Conservation (phyloP, 2,888 invertebrate species). For the Drosophila eohydei region DNA sequence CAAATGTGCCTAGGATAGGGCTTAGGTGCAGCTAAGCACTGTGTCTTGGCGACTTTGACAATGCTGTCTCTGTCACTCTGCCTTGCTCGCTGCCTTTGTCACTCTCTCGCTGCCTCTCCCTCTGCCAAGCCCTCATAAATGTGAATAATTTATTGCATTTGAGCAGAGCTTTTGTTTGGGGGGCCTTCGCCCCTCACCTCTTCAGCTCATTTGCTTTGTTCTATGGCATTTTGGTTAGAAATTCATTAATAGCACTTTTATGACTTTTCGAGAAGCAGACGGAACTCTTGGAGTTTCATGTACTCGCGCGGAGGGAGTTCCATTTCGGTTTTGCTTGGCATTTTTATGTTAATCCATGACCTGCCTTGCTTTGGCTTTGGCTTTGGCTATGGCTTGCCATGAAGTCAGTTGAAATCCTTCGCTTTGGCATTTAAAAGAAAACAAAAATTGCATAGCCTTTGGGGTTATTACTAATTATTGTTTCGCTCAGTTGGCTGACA, state of each 20-base stretch:
- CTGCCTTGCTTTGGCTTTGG: constrained; percentile 24
- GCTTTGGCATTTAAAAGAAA: constrained; percentile 20
- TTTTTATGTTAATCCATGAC: constrained; percentile 76
- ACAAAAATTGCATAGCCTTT: constrained; percentile 50
- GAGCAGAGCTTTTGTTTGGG: constrained; percentile 57
- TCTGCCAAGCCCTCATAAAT: constrained; percentile 54
- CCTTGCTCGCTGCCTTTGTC: constrained; percentile 12
- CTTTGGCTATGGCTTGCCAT: constrained; percentile 10
- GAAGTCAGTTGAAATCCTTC: not conserved
- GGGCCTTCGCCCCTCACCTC: not conserved
- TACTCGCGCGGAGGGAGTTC: not conserved
- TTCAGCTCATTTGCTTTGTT: constrained; percentile 5
- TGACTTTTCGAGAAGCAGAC: constrained; percentile 64
- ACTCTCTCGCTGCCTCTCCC: not conserved
- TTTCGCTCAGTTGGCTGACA: constrained; percentile 77
- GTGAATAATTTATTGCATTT: constrained; percentile 81
- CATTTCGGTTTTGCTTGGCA: constrained; percentile 58
- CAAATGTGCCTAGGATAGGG: not conserved
- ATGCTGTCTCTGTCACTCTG: constrained; percentile 27
- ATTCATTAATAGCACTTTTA: constrained; percentile 80
- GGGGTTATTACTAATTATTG: constrained; percentile 79
- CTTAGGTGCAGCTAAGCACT: not conserved
- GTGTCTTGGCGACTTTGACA: constrained; percentile 53
- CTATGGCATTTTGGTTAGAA: constrained; percentile 68
- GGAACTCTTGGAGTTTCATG: constrained; percentile 10